phyloP scores from a whole-genome alignment of 2,797 vertebrate genomes.

The Sebastes hopkinsi region DNA sequence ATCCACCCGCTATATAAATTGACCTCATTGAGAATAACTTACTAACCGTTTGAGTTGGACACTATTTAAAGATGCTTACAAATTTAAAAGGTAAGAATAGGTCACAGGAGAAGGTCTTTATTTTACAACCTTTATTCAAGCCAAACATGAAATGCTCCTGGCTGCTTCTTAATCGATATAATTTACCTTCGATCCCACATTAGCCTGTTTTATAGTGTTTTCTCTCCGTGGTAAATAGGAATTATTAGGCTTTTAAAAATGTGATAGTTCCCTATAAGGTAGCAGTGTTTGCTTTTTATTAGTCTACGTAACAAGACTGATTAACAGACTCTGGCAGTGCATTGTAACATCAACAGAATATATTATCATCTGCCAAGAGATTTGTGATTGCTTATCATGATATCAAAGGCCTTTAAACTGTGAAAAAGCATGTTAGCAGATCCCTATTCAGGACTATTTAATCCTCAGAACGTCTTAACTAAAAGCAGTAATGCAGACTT shows the following conservation, averaged over 20 bases:
- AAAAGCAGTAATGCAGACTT: neutral
- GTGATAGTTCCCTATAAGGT: conserved; percentile 43
- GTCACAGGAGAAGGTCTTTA: conserved; percentile 1
- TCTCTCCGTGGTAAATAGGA: conserved; percentile 9
- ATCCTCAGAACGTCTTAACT: neutral
- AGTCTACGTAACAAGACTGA: conserved; percentile 48
- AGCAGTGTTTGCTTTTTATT: conserved; percentile 50
- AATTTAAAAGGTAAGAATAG: conserved; percentile 1
- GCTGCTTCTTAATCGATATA: conserved; percentile 36
- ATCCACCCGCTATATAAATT: neutral
- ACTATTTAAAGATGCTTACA: conserved; percentile 2
- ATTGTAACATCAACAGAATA: conserved; percentile 26
- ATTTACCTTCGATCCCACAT: conserved; percentile 52
- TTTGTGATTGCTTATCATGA: conserved; percentile 1
- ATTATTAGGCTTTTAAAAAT: conserved; percentile 68
- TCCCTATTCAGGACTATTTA: neutral
- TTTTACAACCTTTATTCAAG: conserved; percentile 34
- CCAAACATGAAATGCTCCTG: neutral
- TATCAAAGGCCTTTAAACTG: conserved; percentile 5
- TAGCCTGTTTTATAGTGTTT: conserved; percentile 55
- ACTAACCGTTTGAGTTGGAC: neutral
- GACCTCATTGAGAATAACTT: neutral
- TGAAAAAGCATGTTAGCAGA: neutral
- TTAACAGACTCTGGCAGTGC: conserved; percentile 44
- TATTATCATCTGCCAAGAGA: conserved; percentile 8